Evolutionary conservation across 2,113 vertebrate species (phyloP).

Genomic region (Motacilla alba): DNA sequence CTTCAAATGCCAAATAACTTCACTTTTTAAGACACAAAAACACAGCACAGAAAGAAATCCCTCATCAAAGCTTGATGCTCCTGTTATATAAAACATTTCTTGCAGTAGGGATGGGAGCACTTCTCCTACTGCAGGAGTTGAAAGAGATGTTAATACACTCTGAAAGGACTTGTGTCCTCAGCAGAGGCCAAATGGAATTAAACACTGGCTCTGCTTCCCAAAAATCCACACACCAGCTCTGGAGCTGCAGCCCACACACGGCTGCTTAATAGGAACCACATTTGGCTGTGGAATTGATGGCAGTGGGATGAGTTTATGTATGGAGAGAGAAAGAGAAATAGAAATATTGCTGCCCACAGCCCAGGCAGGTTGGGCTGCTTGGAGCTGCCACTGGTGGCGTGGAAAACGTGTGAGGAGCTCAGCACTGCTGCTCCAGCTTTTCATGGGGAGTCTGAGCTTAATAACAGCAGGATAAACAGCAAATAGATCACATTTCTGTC

Average conservation of each 20-base stretch:
- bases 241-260: conserved; percentile 7
- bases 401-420: background rate
- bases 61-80: background rate
- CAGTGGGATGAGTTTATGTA: background rate
- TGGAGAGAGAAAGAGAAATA: background rate
- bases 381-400: background rate
- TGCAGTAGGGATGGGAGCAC: background rate
- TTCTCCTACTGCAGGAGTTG: background rate
- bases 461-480: background rate
- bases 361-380: background rate
- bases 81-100: background rate
- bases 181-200: background rate
- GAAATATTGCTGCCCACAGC: background rate
- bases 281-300: background rate
- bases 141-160: background rate
- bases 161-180: background rate
- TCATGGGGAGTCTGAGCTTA: background rate
- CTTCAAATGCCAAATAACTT: background rate
- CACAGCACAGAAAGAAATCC: background rate
- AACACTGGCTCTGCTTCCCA: background rate
- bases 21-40: background rate
- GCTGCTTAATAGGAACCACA: background rate
- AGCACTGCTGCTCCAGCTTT: background rate
- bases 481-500: background rate
- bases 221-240: background rate